phyloP scores from a whole-genome alignment of 2,888 invertebrate species.

The Dinocampus coccinellae region DNA sequence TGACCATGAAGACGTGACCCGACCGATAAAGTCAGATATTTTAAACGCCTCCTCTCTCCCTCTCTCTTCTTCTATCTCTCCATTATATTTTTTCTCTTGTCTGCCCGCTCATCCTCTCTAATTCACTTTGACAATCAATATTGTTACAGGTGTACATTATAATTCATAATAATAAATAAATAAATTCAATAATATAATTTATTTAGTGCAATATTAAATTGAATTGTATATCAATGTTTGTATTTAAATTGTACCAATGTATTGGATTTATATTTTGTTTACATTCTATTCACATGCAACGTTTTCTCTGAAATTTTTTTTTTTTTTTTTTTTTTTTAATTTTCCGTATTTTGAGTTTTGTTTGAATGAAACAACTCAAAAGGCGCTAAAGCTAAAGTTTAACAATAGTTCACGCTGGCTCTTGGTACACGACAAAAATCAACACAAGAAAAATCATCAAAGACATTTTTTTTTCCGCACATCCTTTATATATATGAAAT shows the following conservation, averaged over 20 bases:
- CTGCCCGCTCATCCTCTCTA: not conserved
- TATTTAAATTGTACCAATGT: not conserved
- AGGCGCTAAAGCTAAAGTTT: not conserved
- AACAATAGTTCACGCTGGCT: not conserved
- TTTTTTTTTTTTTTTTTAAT: not conserved
- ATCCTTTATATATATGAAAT: not conserved
- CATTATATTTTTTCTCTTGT: no score
- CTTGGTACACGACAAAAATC: not conserved
- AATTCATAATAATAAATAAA: conserved; percentile 5
- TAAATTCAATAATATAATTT: conserved; percentile 2
- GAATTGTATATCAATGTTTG: not conserved
- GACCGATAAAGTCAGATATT: conserved; percentile 31
- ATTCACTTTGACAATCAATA: conserved; percentile 2
- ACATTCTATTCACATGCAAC: no score
- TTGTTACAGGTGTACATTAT: not conserved
- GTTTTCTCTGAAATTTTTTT: no score
- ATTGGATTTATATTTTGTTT: not conserved
- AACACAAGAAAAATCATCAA: not conserved
- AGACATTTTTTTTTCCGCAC: not conserved
- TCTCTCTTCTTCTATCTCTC: not conserved
- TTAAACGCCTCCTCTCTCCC: not conserved
- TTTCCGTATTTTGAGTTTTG: not conserved
- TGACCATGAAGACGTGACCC: conserved; percentile 40
- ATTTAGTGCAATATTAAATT: not conserved
- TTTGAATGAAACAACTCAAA: not conserved